These are phyloP conservation scores for Leistus spinibarbis DNA, from an alignment of 2,888 invertebrate species.

Conservation along the genomic window DNA sequence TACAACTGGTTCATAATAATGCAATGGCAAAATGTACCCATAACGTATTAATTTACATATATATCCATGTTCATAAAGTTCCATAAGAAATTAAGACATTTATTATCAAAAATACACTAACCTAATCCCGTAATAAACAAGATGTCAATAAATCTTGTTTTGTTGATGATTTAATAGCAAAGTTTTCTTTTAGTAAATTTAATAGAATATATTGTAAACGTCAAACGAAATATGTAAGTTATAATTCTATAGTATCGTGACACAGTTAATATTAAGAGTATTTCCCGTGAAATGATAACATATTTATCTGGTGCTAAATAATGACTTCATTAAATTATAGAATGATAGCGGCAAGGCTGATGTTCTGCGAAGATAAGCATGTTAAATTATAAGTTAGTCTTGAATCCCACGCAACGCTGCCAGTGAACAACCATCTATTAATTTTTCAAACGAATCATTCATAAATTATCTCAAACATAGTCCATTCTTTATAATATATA, in stretches of 20 bases:
- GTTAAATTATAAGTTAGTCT: constrained; percentile 1
- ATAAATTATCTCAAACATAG: not conserved
- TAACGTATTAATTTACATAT: constrained; percentile 11
- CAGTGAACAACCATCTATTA: not conserved
- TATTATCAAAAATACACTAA: not conserved
- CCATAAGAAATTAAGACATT: not conserved
- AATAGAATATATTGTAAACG: no score
- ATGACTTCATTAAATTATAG: constrained; percentile 11
- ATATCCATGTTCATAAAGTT: not conserved
- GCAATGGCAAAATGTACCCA: constrained; percentile 2
- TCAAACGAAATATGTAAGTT: not conserved
- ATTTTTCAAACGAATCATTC: not conserved
- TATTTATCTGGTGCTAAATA: constrained; percentile 4
- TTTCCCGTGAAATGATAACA: not conserved
- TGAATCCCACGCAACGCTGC: constrained; percentile 1
- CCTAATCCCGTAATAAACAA: not conserved
- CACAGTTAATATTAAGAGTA: not conserved
- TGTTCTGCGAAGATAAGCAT: not conserved
- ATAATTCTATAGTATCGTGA: not conserved
- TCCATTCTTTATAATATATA: not conserved
- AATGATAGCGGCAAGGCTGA: constrained; percentile 6
- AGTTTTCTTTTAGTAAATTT: no score
- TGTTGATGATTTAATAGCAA: no score
- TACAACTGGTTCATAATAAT: constrained; percentile 2
- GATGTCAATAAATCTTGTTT: no score